These are phyloP conservation scores for Ennomos erosarius DNA, from an alignment of 2,888 invertebrate species.

Conservation along the genomic window DNA sequence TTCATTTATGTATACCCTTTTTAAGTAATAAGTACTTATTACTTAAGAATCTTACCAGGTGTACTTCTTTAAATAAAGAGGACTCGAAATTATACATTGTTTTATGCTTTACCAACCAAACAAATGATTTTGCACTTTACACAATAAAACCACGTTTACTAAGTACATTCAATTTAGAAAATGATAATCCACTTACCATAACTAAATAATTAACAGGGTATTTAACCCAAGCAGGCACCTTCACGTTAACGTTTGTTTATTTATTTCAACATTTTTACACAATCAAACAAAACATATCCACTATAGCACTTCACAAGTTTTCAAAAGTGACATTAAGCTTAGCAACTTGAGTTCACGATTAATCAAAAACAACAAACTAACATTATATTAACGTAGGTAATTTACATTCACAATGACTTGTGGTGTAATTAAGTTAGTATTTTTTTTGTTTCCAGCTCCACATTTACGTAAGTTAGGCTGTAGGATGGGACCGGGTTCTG, in stretches of 20 bases:
- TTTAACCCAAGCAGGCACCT: conserved; percentile 1
- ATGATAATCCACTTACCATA: conserved; percentile 15
- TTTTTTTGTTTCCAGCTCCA: conserved; percentile 18
- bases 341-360: conserved; percentile 1
- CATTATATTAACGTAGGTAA: neutral
- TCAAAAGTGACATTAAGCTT: conserved; percentile 12
- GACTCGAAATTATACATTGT: too few relatives aligned
- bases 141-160: too few relatives aligned
- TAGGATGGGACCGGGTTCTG: neutral
- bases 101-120: too few relatives aligned
- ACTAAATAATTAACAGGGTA: conserved; percentile 1
- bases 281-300: conserved; percentile 4
- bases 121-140: too few relatives aligned
- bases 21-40: too few relatives aligned
- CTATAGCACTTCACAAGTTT: conserved; percentile 8
- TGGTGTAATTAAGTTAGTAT: neutral
- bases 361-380: neutral
- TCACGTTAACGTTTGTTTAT: conserved; percentile 5
- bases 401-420: neutral
- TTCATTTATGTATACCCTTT: too few relatives aligned
- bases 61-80: too few relatives aligned
- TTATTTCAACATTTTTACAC: conserved; percentile 7
- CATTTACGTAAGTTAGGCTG: conserved; percentile 18
- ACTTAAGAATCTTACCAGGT: too few relatives aligned
- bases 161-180: neutral